Base-by-base conservation (phyloP, 2,888 invertebrate genomes). In the Campopleginae sp. region DNA sequence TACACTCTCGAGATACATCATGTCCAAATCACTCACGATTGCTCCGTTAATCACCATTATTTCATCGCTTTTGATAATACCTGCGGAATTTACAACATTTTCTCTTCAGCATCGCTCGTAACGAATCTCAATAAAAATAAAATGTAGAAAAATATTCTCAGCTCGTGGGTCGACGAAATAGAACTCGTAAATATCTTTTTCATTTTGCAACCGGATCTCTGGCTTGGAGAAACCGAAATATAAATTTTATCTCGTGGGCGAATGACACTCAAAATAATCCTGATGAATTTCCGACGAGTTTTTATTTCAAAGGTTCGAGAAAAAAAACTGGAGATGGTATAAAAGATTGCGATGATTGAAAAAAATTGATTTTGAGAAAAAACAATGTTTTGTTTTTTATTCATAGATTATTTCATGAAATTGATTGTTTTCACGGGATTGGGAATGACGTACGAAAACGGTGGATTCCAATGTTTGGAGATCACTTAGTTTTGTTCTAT, bases 41-140 rank as follows among this genome's bases (percentile, higher is more conserved):
- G 98, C 98, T 89, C 98, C 98, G 95, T 99, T 99, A 95, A 99
- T 98, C 94, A 99, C 98, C 97, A 99, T 98, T 94, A 99, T 98
- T 95, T 99, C 99, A 95, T 99, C 99, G 92, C 98, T 97, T 95
- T 98, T 98, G 94, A 98, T 98, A 94, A 99, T 97, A 93, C 99
- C 99, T 58, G 58, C 27, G 14, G 23, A 58, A 27, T 99, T 95
- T 90, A 82, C 46, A 17, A 46, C 48, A 66, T 78, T 66, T 72
- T 31, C 14, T 27, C 54, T 77, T 77, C 54, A 31, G 38, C 48
- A 38, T 61, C 65, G 46, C 68, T 61, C 75, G 33, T 77, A 61
- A 46, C 27, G 46, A 33, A 38, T 71, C 33, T 48, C n/a, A 71
- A 42, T 42, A 51, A 23, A 44, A 38, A 46, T 54, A 23, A 70